These are phyloP conservation scores for Apogon talboti DNA, from an alignment of 2,797 vertebrate species.

Conservation along the genomic window DNA sequence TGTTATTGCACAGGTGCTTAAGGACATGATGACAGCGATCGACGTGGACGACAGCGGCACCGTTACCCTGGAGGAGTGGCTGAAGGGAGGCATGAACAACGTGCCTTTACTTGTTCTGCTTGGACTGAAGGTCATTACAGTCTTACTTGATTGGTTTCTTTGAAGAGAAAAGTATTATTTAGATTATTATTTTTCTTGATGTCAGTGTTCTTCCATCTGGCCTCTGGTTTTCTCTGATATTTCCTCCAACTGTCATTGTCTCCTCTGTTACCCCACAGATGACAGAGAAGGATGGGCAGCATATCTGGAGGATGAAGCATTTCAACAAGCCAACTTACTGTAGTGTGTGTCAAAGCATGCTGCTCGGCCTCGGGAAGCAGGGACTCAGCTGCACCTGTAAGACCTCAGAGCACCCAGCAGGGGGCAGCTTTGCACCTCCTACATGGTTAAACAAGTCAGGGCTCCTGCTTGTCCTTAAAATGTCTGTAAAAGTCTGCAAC, in stretches of 20 bases:
- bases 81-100: slow-evolving; percentile 92
- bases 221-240: not conserved
- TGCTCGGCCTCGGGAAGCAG: slow-evolving; percentile 90
- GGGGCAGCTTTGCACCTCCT: slow-evolving; percentile 38
- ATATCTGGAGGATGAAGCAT: slow-evolving; percentile 92
- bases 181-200: not conserved
- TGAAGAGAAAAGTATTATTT: not conserved
- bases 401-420: slow-evolving; percentile 64
- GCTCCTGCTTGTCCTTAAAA: too few relatives aligned
- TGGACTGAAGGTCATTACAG: slow-evolving; percentile 85
- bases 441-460: too few relatives aligned
- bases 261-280: slow-evolving; percentile 75
- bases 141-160: too few relatives aligned
- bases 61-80: slow-evolving; percentile 91
- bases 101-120: slow-evolving; percentile 92
- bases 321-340: slow-evolving; percentile 91
- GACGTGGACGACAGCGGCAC: slow-evolving; percentile 89
- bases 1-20: slow-evolving; percentile 83
- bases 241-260: not conserved
- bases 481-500: too few relatives aligned
- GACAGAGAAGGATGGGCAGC: slow-evolving; percentile 89
- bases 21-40: slow-evolving; percentile 94
- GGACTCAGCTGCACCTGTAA: slow-evolving; percentile 91
- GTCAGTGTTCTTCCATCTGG: not conserved
- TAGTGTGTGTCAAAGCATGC: slow-evolving; percentile 87